phyloP scores from a whole-genome alignment of 2,797 vertebrate genomes.

The Coilia nasus region DNA sequence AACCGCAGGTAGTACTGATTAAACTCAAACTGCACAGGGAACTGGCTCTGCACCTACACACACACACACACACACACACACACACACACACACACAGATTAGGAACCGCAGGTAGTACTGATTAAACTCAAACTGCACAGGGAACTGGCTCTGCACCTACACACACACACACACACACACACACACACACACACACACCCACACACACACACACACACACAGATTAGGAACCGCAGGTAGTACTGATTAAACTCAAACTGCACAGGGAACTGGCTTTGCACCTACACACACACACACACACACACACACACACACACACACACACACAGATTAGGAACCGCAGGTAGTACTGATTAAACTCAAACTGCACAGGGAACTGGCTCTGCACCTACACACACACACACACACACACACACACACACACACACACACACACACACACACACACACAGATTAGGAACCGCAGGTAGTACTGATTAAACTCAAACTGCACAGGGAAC shows the following conservation, averaged over 20 bases:
- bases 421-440: not conserved
- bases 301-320: not conserved
- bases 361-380: conserved; percentile 95
- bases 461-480: conserved; percentile 98
- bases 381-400: conserved; percentile 83
- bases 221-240: conserved; percentile 98
- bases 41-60: conserved; percentile 88
- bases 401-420: conserved; percentile 34
- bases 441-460: conserved; percentile 78
- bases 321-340: too few relatives aligned
- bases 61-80: conserved; percentile 25
- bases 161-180: conserved; percentile 49
- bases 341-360: conserved; percentile 99
- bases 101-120: conserved; percentile 98
- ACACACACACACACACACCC: conserved; percentile 27
- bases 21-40: conserved; percentile 97
- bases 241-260: conserved; percentile 89
- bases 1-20: conserved; percentile 99
- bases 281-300: conserved; percentile 67
- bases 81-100: not conserved
- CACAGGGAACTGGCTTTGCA: conserved; percentile 84
- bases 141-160: conserved; percentile 92
- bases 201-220: not conserved
- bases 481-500: conserved; percentile 73
- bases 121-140: conserved; percentile 98